Percentiles rank a stretch among this genome's conserved stretches.
Evolutionary conservation across 2,888 invertebrate genomes (phyloP).

Genomic region (Eupithecia dodoneata): DNA sequence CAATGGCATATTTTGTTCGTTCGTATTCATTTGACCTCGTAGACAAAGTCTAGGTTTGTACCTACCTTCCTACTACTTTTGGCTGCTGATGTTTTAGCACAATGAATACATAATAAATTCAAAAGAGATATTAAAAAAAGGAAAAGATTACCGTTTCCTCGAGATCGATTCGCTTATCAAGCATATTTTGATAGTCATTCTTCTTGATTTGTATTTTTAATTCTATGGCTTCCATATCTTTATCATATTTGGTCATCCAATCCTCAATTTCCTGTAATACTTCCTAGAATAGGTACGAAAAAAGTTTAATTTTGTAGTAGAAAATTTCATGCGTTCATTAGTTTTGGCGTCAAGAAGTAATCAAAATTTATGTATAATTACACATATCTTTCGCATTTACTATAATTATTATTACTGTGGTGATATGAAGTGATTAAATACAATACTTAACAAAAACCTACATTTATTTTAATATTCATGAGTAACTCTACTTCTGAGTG

Average conservation of each 20-base stretch:
- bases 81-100: no score
- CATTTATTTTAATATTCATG: conserved; percentile 67
- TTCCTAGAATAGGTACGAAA: conserved; percentile 59
- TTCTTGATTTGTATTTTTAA: conserved; percentile 70
- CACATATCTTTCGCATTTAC: neutral
- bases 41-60: no score
- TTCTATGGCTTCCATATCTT: conserved; percentile 71
- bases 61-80: no score
- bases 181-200: conserved; percentile 60
- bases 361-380: neutral
- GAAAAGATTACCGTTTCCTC: conserved; percentile 47
- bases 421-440: neutral
- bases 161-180: conserved; percentile 47
- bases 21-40: no score
- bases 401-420: neutral
- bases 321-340: neutral
- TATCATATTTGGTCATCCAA: conserved; percentile 76
- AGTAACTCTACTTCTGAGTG: conserved; percentile 73
- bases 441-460: conserved; percentile 39
- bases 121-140: neutral
- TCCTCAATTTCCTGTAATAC: conserved; percentile 64
- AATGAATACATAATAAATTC: no score
- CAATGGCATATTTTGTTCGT: conserved; percentile 4
- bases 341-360: neutral
- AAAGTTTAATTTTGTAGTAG: neutral